phyloP scores from a whole-genome alignment of 2,888 invertebrate species.

The Aspidiotus destructor region DNA sequence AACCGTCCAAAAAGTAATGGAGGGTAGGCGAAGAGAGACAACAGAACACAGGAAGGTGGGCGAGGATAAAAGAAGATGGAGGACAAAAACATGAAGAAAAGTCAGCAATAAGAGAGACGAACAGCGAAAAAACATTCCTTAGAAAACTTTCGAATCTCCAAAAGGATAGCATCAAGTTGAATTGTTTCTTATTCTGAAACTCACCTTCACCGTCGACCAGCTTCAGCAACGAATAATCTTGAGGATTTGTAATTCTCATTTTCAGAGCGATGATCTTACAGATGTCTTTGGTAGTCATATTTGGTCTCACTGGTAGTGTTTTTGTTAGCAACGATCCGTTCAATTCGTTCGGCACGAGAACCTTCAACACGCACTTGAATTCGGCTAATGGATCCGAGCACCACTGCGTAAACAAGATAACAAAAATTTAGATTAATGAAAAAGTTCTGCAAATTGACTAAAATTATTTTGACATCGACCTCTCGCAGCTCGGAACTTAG shows the following conservation, averaged over 20 bases:
- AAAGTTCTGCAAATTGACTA: too few species aligned
- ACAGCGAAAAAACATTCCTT: too few species aligned
- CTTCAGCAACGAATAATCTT: slow-evolving; percentile 87
- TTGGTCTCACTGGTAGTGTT: slow-evolving; percentile 84
- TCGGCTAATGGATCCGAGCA: slow-evolving; percentile 45
- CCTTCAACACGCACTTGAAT: slow-evolving; percentile 68
- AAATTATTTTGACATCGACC: too few species aligned
- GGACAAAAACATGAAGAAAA: too few species aligned
- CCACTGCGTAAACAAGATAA: slow-evolving; percentile 37
- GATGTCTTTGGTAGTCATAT: slow-evolving; percentile 84
- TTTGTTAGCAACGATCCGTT: slow-evolving; percentile 84
- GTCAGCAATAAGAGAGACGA: too few species aligned
- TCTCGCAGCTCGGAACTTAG: too few species aligned
- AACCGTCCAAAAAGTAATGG: too few species aligned
- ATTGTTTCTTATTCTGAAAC: slow-evolving; percentile 27
- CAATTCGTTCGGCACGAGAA: slow-evolving; percentile 88
- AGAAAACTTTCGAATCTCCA: too few species aligned
- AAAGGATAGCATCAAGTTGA: too few species aligned
- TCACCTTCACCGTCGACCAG: slow-evolving; percentile 81
- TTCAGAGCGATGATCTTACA: slow-evolving; percentile 92
- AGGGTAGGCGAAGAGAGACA: too few species aligned
- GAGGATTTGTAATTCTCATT: slow-evolving; percentile 89
- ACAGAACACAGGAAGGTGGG: too few species aligned
- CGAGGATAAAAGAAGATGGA: too few species aligned
- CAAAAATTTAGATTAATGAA: neutral